A percentile compares a stretch with the other conserved stretches of the same genome.
Conservation (phyloP, 2,113 vertebrate species). For the Hippocampus barbouri region DNA sequence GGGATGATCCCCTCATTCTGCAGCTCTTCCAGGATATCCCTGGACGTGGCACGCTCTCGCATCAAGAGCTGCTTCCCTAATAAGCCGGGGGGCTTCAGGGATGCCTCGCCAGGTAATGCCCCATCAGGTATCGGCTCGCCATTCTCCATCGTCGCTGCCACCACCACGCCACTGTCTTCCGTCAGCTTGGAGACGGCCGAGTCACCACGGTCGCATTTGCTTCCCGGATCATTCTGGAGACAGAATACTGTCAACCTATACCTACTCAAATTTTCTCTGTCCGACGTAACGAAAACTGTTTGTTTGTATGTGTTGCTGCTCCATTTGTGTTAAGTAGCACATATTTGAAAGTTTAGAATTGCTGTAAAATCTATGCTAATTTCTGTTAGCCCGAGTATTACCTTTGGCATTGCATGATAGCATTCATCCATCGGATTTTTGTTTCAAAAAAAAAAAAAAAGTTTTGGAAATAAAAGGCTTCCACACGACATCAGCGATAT, state of each 20-base stretch:
- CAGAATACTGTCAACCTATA: background rate
- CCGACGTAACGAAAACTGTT: too few species aligned
- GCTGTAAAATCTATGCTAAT: too few species aligned
- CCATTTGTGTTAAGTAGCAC: too few species aligned
- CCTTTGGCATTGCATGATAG: too few species aligned
- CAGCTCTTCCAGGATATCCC: slow-evolving; percentile 81
- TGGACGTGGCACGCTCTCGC: slow-evolving; percentile 68
- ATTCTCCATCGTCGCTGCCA: slow-evolving; percentile 45
- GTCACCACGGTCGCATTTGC: slow-evolving; percentile 61
- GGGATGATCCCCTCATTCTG: slow-evolving; percentile 80
- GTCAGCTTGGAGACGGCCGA: slow-evolving; percentile 71
- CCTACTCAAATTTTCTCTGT: too few species aligned
- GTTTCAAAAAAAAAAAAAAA: too few species aligned
- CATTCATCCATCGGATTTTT: too few species aligned
- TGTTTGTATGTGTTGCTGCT: too few species aligned
- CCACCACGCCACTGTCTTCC: slow-evolving; percentile 71
- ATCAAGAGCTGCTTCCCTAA: slow-evolving; percentile 32
- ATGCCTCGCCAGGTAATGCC: slow-evolving; percentile 43
- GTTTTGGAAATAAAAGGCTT: too few species aligned
- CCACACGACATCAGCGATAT: too few species aligned
- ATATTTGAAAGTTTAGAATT: too few species aligned
- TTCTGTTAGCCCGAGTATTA: too few species aligned
- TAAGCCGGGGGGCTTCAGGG: slow-evolving; percentile 43
- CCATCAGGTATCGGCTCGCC: slow-evolving; percentile 51
- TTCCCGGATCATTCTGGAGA: slow-evolving; percentile 38